Conservation (phyloP, 2,113 vertebrate genomes). For the Pithys albifrons region DNA sequence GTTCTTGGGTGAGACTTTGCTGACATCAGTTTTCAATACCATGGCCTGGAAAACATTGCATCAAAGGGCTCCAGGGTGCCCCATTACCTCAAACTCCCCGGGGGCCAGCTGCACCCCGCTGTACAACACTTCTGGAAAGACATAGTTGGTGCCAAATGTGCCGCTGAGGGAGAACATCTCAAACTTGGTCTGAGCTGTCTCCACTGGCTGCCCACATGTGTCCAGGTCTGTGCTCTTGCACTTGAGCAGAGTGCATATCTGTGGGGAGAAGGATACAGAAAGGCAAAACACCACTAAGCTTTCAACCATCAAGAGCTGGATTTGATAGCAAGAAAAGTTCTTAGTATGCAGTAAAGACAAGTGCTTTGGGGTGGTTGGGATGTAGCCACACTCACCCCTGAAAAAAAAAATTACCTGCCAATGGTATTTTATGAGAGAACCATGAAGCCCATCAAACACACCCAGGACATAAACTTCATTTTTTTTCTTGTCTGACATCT, state of each 20-base stretch:
- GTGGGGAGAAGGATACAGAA: neutral
- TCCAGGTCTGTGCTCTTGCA: constrained; percentile 37
- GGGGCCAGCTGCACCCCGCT: constrained; percentile 69
- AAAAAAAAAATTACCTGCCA: constrained; percentile 63
- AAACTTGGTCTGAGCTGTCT: constrained; percentile 67
- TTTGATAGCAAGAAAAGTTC: neutral
- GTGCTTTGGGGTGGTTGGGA: neutral
- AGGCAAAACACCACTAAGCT: neutral
- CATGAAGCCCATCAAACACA: constrained; percentile 69
- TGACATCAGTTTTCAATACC: neutral
- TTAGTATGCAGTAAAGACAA: neutral
- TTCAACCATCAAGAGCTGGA: neutral
- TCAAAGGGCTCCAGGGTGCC: neutral
- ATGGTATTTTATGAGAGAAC: constrained; percentile 69
- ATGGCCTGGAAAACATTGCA: neutral
- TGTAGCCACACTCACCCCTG: neutral
- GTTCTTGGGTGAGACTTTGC: neutral
- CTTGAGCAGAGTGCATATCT: constrained; percentile 75
- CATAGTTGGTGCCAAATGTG: constrained; percentile 66
- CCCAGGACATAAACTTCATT: constrained; percentile 70
- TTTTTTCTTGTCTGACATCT: constrained; percentile 44
- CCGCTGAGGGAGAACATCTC: constrained; percentile 75
- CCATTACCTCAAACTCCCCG: constrained; percentile 68
- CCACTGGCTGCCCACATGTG: constrained; percentile 53
- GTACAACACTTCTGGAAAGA: constrained; percentile 79